Evolutionary conservation across 2,888 invertebrate species (phyloP).

Genomic region (Eristalis pertinax): DNA sequence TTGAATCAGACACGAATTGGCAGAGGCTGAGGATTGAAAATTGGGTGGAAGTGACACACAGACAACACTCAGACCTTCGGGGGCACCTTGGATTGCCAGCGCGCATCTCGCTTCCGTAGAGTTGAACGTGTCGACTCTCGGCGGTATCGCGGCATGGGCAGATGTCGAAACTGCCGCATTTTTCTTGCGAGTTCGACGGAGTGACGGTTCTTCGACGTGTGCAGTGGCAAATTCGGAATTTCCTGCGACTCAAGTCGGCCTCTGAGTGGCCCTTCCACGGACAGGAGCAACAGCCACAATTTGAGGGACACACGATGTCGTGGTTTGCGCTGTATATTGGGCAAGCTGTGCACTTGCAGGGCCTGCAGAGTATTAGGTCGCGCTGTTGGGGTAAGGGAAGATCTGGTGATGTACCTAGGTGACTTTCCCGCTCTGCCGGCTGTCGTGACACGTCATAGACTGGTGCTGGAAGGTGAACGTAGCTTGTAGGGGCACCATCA

Average conservation of each 20-base stretch:
- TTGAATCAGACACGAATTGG: neutral
- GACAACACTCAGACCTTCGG: neutral
- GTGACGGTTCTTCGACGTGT: conserved; percentile 58
- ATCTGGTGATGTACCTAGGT: conserved; percentile 19
- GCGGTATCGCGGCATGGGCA: conserved; percentile 79
- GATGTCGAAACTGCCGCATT: conserved; percentile 75
- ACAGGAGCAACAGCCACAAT: conserved; percentile 78
- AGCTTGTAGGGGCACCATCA: neutral
- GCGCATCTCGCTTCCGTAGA: conserved; percentile 76
- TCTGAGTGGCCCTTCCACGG: conserved; percentile 75
- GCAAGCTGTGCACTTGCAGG: conserved; percentile 76
- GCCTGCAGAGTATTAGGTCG: conserved; percentile 76
- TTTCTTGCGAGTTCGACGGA: conserved; percentile 14
- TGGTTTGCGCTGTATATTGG: conserved; percentile 76
- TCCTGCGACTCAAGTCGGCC: conserved; percentile 72
- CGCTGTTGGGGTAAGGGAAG: conserved; percentile 77
- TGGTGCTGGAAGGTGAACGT: neutral
- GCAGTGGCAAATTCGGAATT: conserved; percentile 77
- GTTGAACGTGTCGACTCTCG: conserved; percentile 77
- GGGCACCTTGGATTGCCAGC: neutral
- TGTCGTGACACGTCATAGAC: neutral
- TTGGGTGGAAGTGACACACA: neutral
- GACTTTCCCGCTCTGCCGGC: neutral
- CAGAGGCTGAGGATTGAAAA: neutral
- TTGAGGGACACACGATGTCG: conserved; percentile 76